A percentile compares a stretch with the other conserved stretches of the same genome.
Conservation (phyloP, 2,113 vertebrate species). For the Cyphomyrus discorhynchus region DNA sequence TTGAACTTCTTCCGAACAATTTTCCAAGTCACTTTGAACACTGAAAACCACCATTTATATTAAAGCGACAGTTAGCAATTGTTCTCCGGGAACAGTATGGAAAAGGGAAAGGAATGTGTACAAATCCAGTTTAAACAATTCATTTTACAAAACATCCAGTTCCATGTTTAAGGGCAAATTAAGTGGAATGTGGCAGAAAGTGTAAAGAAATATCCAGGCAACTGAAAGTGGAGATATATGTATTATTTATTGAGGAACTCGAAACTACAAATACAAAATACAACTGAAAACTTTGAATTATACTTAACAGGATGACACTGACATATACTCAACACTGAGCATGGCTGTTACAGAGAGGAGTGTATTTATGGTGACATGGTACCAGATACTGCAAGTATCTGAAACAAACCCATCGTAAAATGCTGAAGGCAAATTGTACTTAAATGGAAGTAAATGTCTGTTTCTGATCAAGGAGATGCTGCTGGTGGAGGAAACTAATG, state of each 20-base stretch:
- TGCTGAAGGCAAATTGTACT: not conserved
- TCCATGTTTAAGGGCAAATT: not conserved
- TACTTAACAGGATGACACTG: too few relatives aligned
- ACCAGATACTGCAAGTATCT: not conserved
- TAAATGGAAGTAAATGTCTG: not conserved
- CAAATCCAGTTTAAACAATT: not conserved
- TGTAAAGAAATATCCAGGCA: not conserved
- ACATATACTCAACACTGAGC: not conserved
- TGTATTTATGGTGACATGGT: not conserved
- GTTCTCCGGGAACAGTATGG: not conserved
- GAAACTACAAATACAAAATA: not conserved
- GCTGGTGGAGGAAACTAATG: not conserved
- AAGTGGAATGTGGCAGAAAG: not conserved
- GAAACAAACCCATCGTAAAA: not conserved
- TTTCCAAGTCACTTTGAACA: not conserved
- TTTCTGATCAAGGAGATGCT: not conserved
- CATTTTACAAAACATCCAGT: not conserved
- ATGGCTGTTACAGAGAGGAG: not conserved
- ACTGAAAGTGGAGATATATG: not conserved
- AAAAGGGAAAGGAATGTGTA: not conserved
- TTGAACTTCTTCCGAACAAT: not conserved
- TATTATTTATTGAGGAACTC: slow-evolving; percentile 1
- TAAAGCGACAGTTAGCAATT: not conserved
- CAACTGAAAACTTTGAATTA: not conserved
- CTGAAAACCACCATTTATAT: not conserved